These are phyloP conservation scores for Gallirallus australis DNA, from an alignment of 2,797 vertebrate species.

Conservation along the genomic window DNA sequence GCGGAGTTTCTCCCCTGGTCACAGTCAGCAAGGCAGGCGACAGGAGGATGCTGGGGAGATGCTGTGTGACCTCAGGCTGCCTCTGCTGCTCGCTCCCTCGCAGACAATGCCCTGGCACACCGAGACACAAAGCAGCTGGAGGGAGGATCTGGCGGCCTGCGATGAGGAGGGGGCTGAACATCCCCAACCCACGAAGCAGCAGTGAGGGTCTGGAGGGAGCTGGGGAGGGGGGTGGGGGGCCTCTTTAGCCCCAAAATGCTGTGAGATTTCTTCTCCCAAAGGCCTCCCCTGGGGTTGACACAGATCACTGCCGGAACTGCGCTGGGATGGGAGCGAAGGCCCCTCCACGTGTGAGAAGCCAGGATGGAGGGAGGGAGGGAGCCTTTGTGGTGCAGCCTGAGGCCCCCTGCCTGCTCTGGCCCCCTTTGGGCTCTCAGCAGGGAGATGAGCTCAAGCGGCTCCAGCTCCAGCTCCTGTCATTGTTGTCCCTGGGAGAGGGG, in stretches of 20 bases:
- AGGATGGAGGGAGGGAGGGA: not conserved
- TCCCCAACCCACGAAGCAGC: not conserved
- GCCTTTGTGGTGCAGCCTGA: not conserved
- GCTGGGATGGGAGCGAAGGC: not conserved
- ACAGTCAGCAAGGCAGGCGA: fast-evolving
- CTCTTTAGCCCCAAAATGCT: not conserved
- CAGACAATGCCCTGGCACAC: conserved; percentile 45
- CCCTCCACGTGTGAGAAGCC: not conserved
- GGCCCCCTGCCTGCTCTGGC: not conserved
- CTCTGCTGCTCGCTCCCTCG: not conserved
- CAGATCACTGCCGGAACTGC: not conserved
- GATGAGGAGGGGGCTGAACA: not conserved
- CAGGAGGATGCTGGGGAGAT: not conserved
- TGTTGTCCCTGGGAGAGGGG: conserved; percentile 65
- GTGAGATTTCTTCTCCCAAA: fast-evolving
- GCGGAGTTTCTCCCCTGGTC: fast-evolving
- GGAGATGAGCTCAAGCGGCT: conserved; percentile 50
- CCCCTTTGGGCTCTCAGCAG: not conserved
- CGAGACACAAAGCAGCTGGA: not conserved
- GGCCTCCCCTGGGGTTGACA: not conserved
- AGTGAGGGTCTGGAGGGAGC: fast-evolving
- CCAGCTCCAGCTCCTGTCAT: conserved; percentile 41
- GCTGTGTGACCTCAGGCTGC: not conserved
- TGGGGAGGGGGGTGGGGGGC: too few species aligned
- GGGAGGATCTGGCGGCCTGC: not conserved